Conservation (phyloP, 2,113 vertebrate species). For the Pao palembangensis region DNA sequence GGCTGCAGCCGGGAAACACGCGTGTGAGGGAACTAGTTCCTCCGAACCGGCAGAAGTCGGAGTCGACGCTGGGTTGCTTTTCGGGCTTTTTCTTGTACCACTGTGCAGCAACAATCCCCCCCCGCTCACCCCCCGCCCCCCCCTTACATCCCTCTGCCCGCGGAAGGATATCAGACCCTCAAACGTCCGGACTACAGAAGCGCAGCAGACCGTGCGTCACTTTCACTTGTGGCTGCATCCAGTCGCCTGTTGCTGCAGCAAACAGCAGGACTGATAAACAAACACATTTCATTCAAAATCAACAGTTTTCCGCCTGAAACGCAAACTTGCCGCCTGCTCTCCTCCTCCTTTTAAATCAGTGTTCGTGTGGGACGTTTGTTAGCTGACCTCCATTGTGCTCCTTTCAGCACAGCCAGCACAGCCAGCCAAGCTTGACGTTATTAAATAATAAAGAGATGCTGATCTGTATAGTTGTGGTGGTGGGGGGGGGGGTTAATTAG, state of each 20-base stretch:
- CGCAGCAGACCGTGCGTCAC: constrained; percentile 41
- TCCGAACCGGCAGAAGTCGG: no score
- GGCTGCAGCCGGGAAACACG: no score
- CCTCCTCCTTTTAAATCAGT: background rate
- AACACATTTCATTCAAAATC: background rate
- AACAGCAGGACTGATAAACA: background rate
- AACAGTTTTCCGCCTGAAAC: no score
- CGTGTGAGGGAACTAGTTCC: background rate
- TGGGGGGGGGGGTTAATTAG: constrained; percentile 87
- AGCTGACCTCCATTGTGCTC: constrained; percentile 69
- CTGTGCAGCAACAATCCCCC: background rate
- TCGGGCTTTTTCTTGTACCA: background rate
- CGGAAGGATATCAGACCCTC: constrained; percentile 40
- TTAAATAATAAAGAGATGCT: constrained; percentile 98
- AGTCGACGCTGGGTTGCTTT: background rate
- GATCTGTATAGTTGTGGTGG: constrained; percentile 85
- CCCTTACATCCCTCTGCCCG: background rate
- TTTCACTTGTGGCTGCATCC: constrained; percentile 45
- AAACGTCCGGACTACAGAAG: constrained; percentile 62
- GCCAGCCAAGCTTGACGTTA: constrained; percentile 92
- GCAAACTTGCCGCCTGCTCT: background rate
- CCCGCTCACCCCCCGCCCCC: background rate
- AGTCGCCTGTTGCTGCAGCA: constrained; percentile 58
- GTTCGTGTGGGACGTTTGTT: constrained; percentile 6
- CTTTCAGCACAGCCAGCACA: constrained; percentile 71